Conservation (phyloP, 2,888 invertebrate genomes). For the Eudemis profundana region DNA sequence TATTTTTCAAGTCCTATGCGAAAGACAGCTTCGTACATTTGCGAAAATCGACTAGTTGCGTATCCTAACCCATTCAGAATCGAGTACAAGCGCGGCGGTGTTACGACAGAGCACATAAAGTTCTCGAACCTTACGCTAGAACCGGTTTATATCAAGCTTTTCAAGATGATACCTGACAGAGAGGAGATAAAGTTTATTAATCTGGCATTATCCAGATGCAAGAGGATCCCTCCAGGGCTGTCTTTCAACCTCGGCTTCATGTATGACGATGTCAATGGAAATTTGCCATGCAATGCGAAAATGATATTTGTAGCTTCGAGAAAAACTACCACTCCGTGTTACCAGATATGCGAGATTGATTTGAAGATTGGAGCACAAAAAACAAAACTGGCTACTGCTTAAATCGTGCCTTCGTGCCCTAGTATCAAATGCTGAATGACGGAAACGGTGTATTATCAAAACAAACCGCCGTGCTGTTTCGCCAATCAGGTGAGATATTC, state of each 20-base stretch:
- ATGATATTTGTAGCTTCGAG: slow-evolving; percentile 76
- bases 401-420: no score
- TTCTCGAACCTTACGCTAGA: slow-evolving; percentile 72
- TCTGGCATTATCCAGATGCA: slow-evolving; percentile 66
- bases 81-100: slow-evolving; percentile 68
- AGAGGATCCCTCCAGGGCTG: slow-evolving; percentile 74
- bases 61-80: slow-evolving; percentile 68
- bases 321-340: slow-evolving; percentile 75
- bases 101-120: slow-evolving; percentile 68
- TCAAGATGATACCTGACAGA: slow-evolving; percentile 71
- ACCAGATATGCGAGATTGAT: slow-evolving; percentile 78
- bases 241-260: slow-evolving; percentile 71
- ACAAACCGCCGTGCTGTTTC: background rate
- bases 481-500: background rate
- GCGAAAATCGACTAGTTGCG: slow-evolving; percentile 69
- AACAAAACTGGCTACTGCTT: slow-evolving; percentile 51
- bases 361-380: slow-evolving; percentile 65
- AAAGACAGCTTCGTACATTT: slow-evolving; percentile 75
- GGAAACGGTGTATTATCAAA: background rate
- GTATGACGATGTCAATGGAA: slow-evolving; percentile 74
- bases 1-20: slow-evolving; percentile 74
- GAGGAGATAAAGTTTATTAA: slow-evolving; percentile 75
- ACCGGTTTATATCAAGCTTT: slow-evolving; percentile 74
- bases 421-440: background rate
- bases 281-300: slow-evolving; percentile 62